phyloP scores from a whole-genome alignment of 1,140 invertebrate genomes.

The Caenorhabditis tropicalis region DNA sequence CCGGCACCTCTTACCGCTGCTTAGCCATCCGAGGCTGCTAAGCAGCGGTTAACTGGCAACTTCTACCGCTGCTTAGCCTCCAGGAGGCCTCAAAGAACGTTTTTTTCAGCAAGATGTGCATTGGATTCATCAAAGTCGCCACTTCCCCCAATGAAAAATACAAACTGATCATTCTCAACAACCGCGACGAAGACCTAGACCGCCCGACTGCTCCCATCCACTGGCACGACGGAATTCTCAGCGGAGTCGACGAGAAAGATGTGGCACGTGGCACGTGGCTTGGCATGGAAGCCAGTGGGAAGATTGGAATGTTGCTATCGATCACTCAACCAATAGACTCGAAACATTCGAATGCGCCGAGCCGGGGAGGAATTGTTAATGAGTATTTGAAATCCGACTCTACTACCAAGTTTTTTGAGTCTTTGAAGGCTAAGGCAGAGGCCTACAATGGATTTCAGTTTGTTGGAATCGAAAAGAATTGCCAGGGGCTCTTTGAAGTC shows the following conservation, averaged over 20 bases:
- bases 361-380: conserved; percentile 50
- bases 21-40: neutral
- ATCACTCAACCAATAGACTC: conserved; percentile 58
- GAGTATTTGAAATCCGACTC: conserved; percentile 47
- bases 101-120: conserved; percentile 38
- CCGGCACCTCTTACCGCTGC: neutral
- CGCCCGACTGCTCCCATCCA: conserved; percentile 52
- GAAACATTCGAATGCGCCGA: conserved; percentile 45
- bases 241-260: conserved; percentile 61
- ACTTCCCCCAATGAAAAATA: conserved; percentile 1
- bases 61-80: no score
- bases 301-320: conserved; percentile 61
- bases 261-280: conserved; percentile 61
- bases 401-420: conserved; percentile 56
- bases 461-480: conserved; percentile 55
- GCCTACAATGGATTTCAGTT: conserved; percentile 63
- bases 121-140: conserved; percentile 2
- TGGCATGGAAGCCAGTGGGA: conserved; percentile 53
- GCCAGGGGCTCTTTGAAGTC: conserved; percentile 31
- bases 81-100: no score
- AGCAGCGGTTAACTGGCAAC: neutral
- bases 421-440: conserved; percentile 16
- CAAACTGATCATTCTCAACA: conserved; percentile 62
- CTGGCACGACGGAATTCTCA: conserved; percentile 61
- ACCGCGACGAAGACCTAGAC: conserved; percentile 63